Base-by-base conservation (phyloP, 1,140 invertebrate species). In the Nilaparvata lugens region DNA sequence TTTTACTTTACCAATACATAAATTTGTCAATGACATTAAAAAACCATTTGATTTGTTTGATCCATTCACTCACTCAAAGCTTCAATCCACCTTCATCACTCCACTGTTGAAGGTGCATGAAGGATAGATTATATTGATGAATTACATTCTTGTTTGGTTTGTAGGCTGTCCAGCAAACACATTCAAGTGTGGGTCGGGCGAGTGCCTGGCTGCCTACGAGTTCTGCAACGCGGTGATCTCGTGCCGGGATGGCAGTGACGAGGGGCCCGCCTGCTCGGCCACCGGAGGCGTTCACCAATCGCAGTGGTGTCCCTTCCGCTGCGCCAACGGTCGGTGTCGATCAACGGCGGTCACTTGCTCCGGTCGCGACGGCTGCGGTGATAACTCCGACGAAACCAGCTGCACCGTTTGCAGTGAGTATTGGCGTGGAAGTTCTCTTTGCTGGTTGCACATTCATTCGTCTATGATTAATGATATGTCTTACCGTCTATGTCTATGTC, bases 221-320 rank as follows among this genome's bases (percentile, higher is more conserved):
- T 93, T 93, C 74, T 95, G 91, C 73, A 94, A 95, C 73, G 89
- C 90, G 0, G 86, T 93, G 45, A 80, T 89, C 11, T 84, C 87
- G 48, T 93, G 91, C 72, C 81, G 82, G 59, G 91, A 94, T 74
- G 88, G 83, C 7, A 91, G 87, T 64, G 91, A 94, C 70, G 90
- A 93, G 74, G 85, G 86, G 1, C 81, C 83, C 66, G 78, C 89
- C 1, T 94, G 91, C 69, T 73, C 60, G 23, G 62, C 58, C 52
- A 52, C 57, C 16, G 58, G 62, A 42, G 16, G 40, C 58, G 43
- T 31, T 25, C 70, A 2, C 61, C 69, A 43, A 66, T 5, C 43
- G 68, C 75, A 68, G 9, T 71, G 72, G 62, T 93, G 89, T 68
- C 89, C 89, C 9, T 82, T 91, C 68, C 79, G 85, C 53, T 95